Base-by-base conservation (phyloP, 2,888 invertebrate species). In the Archips xylosteana region DNA sequence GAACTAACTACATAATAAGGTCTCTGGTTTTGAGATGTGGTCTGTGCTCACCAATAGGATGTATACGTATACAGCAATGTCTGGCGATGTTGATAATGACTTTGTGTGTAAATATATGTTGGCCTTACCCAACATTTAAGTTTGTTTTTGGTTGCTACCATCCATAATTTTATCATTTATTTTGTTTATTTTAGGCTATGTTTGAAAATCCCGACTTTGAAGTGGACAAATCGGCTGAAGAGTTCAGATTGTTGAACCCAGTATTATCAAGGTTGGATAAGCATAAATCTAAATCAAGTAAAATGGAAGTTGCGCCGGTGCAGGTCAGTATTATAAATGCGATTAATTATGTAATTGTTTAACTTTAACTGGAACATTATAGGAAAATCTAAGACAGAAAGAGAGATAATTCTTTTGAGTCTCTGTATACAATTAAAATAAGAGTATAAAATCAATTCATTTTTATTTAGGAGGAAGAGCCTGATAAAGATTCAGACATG, bases 141-240 rank as follows among this genome's bases (percentile, higher is more conserved):
- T 13, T 49, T 13, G 49, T 49, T 49, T 49, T 49, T 10, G 23
- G 49, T n/a, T 49, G 49, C 49, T 49, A 12, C 49, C 36, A 36
- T 36, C 36, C 36, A 36, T 63, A 5, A 45, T 49, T 59, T 45
- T 59, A 10, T 51, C 47, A 57, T 13, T 63, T 62, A n/a, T 63
- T 54, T 67, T 32, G 67, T 42, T 69, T 59, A 73, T 87, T 84
- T 74, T 79, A 95, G 91, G 96, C 96, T 1, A 91, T 99, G 86
- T 99, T 99, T 89, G 96, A 96, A 81, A 98, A 99, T 93, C 97
- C 98, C 12, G 98, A 99, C 85, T 99, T 98, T 89, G 97, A 98
- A 90, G 97, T 99, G 71, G 97, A 99, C 86, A 97, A 96, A 81
- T 96, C 96, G 84, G 96, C 97, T 65, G 98, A 98, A 82, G 98